Evolutionary conservation across 23 tunicate species (phyloP), one percentile per base, ranked within the genome.

Genomic region (Trididemnum clinides): DNA sequence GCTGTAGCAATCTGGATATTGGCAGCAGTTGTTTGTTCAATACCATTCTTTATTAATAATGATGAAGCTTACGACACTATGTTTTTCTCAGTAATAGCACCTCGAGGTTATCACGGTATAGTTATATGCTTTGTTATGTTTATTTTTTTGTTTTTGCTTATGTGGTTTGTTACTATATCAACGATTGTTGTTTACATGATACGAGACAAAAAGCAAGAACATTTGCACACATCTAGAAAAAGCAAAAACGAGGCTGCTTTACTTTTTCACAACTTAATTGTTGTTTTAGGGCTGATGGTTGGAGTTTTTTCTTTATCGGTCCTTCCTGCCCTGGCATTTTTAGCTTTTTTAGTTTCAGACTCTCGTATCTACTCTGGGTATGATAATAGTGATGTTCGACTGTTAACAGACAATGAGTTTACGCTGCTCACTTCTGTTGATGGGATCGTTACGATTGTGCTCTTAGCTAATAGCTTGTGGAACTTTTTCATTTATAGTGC

Each of bases 211-310:
- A 33, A 26, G 20, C 30, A 77, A 23, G 6, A 20, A 4, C 7
- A 29, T 19, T 28, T 66, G 75, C 32, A 64, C 19, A 58, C 66
- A 33, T 10, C 71, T 37, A 33, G 32, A 15, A 49, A 51, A 23
- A 10, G 26, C 10, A 4, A 22, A 21, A 72, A 54, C 20, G 71
- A 30, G 20, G 80, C 59, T 59, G 73, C 66, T 0, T 25, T 32
- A 6, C 28, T 73, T 7, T 90, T 86, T 64, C 44, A 34, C 31
- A 57, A 71, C 33, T 78, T 91, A 10, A 90, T 83, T 37, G 39
- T 51, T 10, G 86, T 90, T 1, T 85, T 91, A 28, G 81, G 82
- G 28, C 74, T 91, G 18, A 91, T 91, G 96, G 96, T 91, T 29
- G 90, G 96, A 6, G 84, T 73, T 3, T 91, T 86, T 74, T 86